Evolutionary conservation across 2,888 invertebrate species (phyloP).

Genomic region (Drosophila prolongata): DNA sequence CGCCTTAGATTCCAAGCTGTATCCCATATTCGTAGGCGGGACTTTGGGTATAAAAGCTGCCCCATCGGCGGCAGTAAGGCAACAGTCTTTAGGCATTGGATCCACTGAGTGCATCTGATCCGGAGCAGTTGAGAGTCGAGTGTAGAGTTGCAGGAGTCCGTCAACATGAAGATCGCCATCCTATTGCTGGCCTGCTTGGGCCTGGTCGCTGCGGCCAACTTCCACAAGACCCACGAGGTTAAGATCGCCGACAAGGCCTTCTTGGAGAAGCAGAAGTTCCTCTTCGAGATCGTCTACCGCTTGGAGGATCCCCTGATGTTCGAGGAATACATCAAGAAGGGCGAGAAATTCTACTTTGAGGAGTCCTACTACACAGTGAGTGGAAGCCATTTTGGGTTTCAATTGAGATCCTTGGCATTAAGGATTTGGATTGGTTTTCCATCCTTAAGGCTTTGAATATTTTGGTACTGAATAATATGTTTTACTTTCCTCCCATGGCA

Average conservation of each 20-base stretch:
- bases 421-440: no score
- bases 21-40: not conserved
- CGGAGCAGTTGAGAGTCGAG: constrained; percentile 57
- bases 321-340: constrained; percentile 78
- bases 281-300: constrained; percentile 70
- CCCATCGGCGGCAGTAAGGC: constrained; percentile 12
- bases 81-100: constrained; percentile 78
- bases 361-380: constrained; percentile 11
- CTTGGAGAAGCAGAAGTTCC: constrained; percentile 74
- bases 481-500: not conserved
- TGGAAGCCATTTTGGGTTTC: not conserved
- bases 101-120: constrained; percentile 52
- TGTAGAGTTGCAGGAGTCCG: constrained; percentile 23
- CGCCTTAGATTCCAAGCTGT: not conserved
- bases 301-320: constrained; percentile 65
- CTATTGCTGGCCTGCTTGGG: constrained; percentile 77
- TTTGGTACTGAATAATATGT: no score
- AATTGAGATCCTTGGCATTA: no score
- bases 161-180: constrained; percentile 76
- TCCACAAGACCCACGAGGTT: constrained; percentile 58
- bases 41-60: constrained; percentile 10
- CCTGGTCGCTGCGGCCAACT: constrained; percentile 64
- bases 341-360: constrained; percentile 84
- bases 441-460: no score
- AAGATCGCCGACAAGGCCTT: constrained; percentile 71